These are phyloP conservation scores for Malurus cyaneus DNA, from an alignment of 2,113 vertebrate genomes.

Conservation along the genomic window DNA sequence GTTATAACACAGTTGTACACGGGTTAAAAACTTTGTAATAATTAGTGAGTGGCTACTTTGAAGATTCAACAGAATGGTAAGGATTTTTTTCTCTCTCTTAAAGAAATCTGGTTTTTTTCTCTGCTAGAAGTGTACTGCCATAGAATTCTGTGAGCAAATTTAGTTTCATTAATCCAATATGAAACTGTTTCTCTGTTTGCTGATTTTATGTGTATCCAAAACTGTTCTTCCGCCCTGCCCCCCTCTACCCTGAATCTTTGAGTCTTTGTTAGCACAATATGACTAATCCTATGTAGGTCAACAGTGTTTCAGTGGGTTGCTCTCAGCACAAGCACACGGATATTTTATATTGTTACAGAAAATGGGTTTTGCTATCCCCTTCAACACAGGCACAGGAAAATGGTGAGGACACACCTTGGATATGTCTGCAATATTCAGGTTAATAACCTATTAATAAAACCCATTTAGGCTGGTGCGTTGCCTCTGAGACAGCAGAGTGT, in stretches of 20 bases:
- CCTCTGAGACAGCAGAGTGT: background rate
- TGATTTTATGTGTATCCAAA: background rate
- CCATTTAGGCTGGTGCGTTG: background rate
- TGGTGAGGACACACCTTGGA: background rate
- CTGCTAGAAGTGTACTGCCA: background rate
- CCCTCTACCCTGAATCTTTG: background rate
- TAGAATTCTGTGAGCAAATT: background rate
- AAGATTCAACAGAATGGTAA: background rate
- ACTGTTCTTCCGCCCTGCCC: fast-evolving
- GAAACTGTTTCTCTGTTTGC: background rate
- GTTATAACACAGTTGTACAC: background rate
- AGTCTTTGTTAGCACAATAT: background rate
- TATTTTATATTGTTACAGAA: background rate
- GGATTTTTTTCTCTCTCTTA: background rate
- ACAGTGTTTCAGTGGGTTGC: background rate
- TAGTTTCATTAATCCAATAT: background rate
- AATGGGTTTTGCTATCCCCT: background rate
- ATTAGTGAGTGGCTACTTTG: background rate
- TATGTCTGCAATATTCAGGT: background rate
- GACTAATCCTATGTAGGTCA: background rate
- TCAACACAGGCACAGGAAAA: background rate
- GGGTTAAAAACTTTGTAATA: background rate
- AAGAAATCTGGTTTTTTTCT: background rate
- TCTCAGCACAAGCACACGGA: background rate
- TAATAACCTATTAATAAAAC: background rate